Evolutionary conservation across 2,888 invertebrate genomes (phyloP).

Genomic region (Zootermopsis nevadensis): DNA sequence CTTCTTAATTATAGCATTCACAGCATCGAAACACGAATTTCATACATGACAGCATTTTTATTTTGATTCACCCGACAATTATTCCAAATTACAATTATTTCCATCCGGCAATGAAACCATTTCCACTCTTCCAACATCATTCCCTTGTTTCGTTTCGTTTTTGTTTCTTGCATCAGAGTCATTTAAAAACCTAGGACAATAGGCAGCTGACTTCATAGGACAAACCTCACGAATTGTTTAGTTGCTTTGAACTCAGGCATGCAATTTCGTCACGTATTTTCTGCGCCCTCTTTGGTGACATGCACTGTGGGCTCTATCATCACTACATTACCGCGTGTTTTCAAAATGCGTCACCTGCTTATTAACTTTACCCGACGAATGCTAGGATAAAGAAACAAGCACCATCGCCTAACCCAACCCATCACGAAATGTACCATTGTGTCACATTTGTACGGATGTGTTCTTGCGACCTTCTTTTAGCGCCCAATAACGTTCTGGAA

Average conservation of each 20-base stretch:
- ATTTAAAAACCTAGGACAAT: background rate
- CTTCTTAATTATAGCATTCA: too few species aligned
- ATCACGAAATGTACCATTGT: background rate
- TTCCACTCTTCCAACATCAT: background rate
- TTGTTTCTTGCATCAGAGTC: background rate
- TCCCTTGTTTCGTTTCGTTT: background rate
- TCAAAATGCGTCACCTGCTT: background rate
- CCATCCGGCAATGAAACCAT: background rate
- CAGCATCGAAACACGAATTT: too few species aligned
- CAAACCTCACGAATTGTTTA: background rate
- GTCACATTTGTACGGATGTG: background rate
- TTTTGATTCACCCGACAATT: background rate
- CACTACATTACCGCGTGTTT: background rate
- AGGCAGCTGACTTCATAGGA: background rate
- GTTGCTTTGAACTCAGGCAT: background rate
- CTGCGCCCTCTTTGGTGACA: background rate
- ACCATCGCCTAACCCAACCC: background rate
- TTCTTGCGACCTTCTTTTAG: background rate
- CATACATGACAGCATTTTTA: background rate
- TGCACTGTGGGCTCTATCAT: background rate
- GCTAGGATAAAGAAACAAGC: background rate
- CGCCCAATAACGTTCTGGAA: too few species aligned
- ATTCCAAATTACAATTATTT: background rate
- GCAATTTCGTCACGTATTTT: background rate
- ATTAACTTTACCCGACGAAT: background rate